Conservation (phyloP, 1,140 invertebrate species). For the Dendroctonus valens region DNA sequence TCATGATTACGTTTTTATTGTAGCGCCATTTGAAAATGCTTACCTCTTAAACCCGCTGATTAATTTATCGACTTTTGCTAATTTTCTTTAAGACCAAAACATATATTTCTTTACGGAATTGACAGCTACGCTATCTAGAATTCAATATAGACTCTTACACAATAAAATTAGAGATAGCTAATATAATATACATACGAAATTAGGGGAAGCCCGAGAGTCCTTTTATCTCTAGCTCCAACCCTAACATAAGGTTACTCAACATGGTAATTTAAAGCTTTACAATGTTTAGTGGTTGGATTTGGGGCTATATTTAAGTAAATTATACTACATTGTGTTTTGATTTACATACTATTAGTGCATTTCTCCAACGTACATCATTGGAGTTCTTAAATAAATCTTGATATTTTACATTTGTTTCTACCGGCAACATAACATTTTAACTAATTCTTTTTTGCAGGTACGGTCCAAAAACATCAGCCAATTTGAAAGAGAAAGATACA, state of each 20-base stretch:
- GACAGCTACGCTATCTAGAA: constrained; percentile 7
- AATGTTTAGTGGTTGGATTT: constrained; percentile 33
- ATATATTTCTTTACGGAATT: neutral
- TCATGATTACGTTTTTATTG: neutral
- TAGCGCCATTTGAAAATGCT: neutral
- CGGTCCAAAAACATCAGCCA: too few relatives aligned
- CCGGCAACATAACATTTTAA: too few relatives aligned
- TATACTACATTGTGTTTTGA: constrained; percentile 25
- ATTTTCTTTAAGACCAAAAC: neutral
- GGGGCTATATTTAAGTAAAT: constrained; percentile 26
- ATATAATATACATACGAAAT: constrained; percentile 32
- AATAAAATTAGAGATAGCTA: constrained; percentile 34
- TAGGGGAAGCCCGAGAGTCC: constrained; percentile 24
- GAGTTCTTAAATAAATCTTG: too few relatives aligned
- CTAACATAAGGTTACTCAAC: constrained; percentile 32
- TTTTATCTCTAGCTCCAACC: constrained; percentile 30
- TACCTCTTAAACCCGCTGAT: neutral
- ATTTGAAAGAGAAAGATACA: too few relatives aligned
- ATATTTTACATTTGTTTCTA: too few relatives aligned
- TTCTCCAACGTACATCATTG: neutral
- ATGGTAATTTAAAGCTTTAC: constrained; percentile 33
- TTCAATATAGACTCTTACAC: constrained; percentile 22
- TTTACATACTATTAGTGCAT: constrained; percentile 16
- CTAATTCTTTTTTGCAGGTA: too few relatives aligned
- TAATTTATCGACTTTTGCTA: neutral